phyloP scores from a whole-genome alignment of 2,797 vertebrate genomes.

The Cirrhinus mrigala region DNA sequence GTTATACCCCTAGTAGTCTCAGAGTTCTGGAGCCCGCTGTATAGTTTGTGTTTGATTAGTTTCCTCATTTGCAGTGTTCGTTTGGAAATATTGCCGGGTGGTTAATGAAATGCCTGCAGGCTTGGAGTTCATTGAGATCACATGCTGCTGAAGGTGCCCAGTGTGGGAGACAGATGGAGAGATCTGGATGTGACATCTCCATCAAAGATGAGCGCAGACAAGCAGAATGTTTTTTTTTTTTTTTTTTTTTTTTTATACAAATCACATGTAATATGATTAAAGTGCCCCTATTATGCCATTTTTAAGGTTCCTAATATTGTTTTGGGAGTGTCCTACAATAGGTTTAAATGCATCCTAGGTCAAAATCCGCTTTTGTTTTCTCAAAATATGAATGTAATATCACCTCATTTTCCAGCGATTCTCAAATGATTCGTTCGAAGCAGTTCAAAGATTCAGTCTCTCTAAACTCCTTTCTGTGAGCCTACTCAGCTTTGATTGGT shows the following conservation, averaged over 20 bases:
- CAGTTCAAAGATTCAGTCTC: no score
- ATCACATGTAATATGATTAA: neutral
- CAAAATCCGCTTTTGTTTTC: no score
- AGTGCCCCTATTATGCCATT: no score
- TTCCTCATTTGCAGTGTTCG: constrained; percentile 34
- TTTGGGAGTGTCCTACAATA: no score
- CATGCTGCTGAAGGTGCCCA: constrained; percentile 60
- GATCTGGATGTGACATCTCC: constrained; percentile 69
- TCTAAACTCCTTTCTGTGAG: no score
- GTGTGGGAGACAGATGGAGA: constrained; percentile 73
- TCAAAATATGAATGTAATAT: no score
- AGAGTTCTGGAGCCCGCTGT: constrained; percentile 3
- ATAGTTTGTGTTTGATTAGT: constrained; percentile 36
- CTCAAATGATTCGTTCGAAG: no score
- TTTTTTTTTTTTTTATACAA: constrained; percentile 56
- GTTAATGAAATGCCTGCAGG: constrained; percentile 65
- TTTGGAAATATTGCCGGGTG: constrained; percentile 51
- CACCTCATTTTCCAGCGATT: no score
- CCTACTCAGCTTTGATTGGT: no score
- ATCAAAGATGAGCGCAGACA: constrained; percentile 52
- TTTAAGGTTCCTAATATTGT: no score
- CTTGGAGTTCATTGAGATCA: constrained; percentile 64
- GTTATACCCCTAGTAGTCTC: neutral
- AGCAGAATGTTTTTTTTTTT: constrained; percentile 61
- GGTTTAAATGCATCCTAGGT: no score